phyloP scores from a whole-genome alignment of 2,113 vertebrate species.

The Arvicanthis niloticus region DNA sequence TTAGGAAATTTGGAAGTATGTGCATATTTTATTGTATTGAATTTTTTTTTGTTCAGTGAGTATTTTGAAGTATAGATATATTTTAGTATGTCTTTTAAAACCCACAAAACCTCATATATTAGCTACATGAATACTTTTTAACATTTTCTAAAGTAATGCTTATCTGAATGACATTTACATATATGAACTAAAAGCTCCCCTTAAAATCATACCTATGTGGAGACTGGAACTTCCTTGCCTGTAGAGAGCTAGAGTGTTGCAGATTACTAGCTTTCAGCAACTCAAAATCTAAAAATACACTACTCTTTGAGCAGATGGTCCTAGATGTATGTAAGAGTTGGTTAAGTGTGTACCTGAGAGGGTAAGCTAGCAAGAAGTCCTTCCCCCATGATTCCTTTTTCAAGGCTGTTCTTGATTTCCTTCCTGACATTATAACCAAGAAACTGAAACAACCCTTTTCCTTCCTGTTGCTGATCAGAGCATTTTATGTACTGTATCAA shows the following conservation, averaged over 20 bases:
- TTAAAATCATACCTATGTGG: neutral
- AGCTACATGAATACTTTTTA: neutral
- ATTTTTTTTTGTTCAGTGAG: neutral
- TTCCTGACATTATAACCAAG: neutral
- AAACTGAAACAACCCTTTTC: neutral
- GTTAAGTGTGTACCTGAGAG: too few relatives aligned
- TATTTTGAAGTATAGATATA: neutral
- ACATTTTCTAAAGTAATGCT: neutral
- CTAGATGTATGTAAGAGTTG: neutral
- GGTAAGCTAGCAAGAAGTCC: neutral
- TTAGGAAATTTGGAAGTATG: neutral
- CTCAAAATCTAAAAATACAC: neutral
- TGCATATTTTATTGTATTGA: neutral
- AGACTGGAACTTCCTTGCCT: neutral
- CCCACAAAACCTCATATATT: neutral
- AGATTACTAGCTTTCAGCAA: neutral
- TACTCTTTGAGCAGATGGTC: neutral
- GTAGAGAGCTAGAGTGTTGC: neutral
- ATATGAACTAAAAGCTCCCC: neutral
- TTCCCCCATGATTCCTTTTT: neutral
- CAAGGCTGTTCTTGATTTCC: neutral
- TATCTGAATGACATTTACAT: neutral
- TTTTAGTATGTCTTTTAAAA: neutral
- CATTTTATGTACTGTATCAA: neutral
- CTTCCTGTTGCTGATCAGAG: neutral